phyloP scores from a whole-genome alignment of 2,113 vertebrate species.

The Semnornis frantzii region DNA sequence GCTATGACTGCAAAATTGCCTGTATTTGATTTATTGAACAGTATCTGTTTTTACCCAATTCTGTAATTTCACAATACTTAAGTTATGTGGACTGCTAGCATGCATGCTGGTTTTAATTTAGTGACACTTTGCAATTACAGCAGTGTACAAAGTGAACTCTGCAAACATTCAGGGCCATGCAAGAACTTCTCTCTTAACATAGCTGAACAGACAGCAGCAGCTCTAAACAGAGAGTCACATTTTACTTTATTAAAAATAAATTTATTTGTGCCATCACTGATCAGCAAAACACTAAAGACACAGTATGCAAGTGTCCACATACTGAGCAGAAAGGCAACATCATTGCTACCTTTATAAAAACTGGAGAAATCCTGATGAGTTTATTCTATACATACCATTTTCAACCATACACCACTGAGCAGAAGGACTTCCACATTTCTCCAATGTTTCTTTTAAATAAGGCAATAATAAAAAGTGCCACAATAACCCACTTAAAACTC shows the following conservation, averaged over 20 bases:
- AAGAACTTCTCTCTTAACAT: not conserved
- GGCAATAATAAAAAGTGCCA: constrained; percentile 69
- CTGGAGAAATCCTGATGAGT: not conserved
- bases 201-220: not conserved
- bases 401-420: not conserved
- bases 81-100: not conserved
- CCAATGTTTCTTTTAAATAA: constrained; percentile 49
- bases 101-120: not conserved
- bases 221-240: not conserved
- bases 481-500: not conserved
- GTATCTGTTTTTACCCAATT: not conserved
- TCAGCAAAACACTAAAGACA: not conserved
- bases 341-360: not conserved
- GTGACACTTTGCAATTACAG: not conserved
- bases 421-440: constrained; percentile 36
- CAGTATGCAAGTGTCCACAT: constrained; percentile 38
- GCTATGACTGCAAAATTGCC: not conserved
- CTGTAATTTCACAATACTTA: not conserved
- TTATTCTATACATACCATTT: not conserved
- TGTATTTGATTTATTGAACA: constrained; percentile 3
- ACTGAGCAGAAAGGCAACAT: constrained; percentile 39
- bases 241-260: constrained; percentile 75
- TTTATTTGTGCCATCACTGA: constrained; percentile 54
- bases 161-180: not conserved
- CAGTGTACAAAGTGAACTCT: not conserved